These are phyloP conservation scores for Lepus oiostolus DNA, from an alignment of 2,797 vertebrate genomes.

Conservation along the genomic window DNA sequence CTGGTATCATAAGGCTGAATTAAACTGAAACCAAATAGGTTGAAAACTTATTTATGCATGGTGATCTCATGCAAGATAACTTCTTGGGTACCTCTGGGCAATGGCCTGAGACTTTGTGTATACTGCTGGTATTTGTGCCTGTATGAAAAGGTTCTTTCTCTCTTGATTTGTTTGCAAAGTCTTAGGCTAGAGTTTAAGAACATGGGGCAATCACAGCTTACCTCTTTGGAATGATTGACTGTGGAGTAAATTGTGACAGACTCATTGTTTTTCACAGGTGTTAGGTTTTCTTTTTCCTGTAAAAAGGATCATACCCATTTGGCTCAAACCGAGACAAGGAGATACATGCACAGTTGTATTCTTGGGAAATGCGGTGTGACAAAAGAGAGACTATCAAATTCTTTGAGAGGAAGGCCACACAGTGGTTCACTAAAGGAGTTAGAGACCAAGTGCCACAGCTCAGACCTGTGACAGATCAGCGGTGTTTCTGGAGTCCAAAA, in stretches of 20 bases:
- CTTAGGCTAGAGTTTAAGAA: conserved; percentile 37
- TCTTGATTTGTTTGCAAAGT: conserved; percentile 37
- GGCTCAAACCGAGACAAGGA: conserved; percentile 38
- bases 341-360: background rate
- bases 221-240: conserved; percentile 66
- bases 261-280: background rate
- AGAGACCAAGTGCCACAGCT: background rate
- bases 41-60: conserved; percentile 13
- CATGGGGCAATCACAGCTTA: background rate
- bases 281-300: conserved; percentile 40
- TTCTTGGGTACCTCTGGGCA: conserved; percentile 12
- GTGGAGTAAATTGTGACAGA: conserved; percentile 74
- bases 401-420: background rate
- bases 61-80: background rate
- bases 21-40: conserved; percentile 12
- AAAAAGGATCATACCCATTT: conserved; percentile 9
- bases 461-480: background rate
- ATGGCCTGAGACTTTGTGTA: background rate
- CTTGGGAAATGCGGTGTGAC: background rate
- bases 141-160: background rate
- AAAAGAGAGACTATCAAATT: background rate
- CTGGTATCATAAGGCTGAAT: background rate
- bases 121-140: background rate
- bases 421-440: background rate
- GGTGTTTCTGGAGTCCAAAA: conserved; percentile 18